These are phyloP conservation scores for Meloe dianella DNA, from an alignment of 2,888 invertebrate genomes.

Conservation along the genomic window DNA sequence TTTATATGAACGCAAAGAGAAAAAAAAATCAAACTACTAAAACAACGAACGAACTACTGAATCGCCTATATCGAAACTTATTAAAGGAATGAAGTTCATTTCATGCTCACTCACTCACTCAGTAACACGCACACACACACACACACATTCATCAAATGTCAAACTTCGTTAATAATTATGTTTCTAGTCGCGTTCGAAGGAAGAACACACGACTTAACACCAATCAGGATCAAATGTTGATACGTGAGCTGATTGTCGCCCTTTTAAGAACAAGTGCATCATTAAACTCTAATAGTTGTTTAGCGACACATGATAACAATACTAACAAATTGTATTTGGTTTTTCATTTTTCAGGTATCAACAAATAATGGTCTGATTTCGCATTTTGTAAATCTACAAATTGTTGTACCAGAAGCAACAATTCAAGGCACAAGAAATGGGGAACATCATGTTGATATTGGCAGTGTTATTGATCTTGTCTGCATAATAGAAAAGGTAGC, in stretches of 20 bases:
- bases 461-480: slow-evolving; percentile 86
- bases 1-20: not conserved
- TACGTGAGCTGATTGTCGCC: slow-evolving; percentile 28
- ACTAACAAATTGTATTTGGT: not conserved
- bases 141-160: not conserved
- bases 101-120: not conserved
- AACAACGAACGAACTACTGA: not conserved
- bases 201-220: slow-evolving; percentile 25
- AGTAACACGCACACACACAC: not conserved
- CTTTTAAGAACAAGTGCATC: slow-evolving; percentile 16
- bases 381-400: slow-evolving; percentile 86
- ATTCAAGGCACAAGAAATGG: slow-evolving; percentile 78
- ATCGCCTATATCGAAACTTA: not conserved
- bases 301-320: not conserved
- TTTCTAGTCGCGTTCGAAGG: slow-evolving; percentile 26
- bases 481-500: slow-evolving; percentile 93
- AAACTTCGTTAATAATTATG: slow-evolving; percentile 9
- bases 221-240: slow-evolving; percentile 24
- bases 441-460: slow-evolving; percentile 89
- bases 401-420: slow-evolving; percentile 88
- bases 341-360: slow-evolving; percentile 72
- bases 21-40: not conserved
- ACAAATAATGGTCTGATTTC: slow-evolving; percentile 83
- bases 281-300: slow-evolving; percentile 20
- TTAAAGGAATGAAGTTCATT: not conserved